Evolutionary conservation across 2,797 vertebrate genomes (phyloP).

Genomic region (Coendou prehensilis): DNA sequence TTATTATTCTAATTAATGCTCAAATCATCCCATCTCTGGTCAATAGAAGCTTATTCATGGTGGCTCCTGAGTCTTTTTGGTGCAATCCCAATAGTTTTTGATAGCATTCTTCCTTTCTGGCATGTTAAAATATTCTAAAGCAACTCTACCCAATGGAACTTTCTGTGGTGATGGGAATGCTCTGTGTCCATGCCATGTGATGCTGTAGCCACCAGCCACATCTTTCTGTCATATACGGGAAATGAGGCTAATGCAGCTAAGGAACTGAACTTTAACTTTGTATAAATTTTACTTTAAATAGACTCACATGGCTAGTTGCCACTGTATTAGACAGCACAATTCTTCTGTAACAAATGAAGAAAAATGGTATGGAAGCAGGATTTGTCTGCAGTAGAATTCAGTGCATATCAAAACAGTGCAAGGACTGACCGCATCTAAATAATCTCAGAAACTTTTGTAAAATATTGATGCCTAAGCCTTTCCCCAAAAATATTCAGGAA

Average conservation of each 20-base stretch:
- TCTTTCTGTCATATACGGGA: background rate
- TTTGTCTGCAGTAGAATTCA: background rate
- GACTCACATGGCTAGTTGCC: background rate
- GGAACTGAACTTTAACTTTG: background rate
- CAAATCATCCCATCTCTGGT: background rate
- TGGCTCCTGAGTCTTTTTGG: background rate
- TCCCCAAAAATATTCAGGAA: slow-evolving; percentile 4
- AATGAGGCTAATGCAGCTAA: background rate
- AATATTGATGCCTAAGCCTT: background rate
- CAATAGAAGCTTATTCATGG: background rate
- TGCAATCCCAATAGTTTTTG: background rate
- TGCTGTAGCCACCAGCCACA: background rate
- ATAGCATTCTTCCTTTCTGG: slow-evolving; percentile 2
- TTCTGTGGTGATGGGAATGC: background rate
- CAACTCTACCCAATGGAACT: background rate
- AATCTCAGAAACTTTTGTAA: slow-evolving; percentile 15
- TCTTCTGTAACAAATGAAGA: slow-evolving; percentile 14
- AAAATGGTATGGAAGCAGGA: slow-evolving; percentile 21
- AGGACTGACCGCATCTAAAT: background rate
- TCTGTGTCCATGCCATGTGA: background rate
- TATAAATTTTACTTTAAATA: slow-evolving; percentile 58
- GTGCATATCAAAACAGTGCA: background rate
- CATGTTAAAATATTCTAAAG: background rate
- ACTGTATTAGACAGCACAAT: background rate
- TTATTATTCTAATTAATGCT: background rate